Evolutionary conservation across 2,113 vertebrate species (phyloP), one percentile per base, ranked within the genome.

Genomic region (Colistium nudipinnis): DNA sequence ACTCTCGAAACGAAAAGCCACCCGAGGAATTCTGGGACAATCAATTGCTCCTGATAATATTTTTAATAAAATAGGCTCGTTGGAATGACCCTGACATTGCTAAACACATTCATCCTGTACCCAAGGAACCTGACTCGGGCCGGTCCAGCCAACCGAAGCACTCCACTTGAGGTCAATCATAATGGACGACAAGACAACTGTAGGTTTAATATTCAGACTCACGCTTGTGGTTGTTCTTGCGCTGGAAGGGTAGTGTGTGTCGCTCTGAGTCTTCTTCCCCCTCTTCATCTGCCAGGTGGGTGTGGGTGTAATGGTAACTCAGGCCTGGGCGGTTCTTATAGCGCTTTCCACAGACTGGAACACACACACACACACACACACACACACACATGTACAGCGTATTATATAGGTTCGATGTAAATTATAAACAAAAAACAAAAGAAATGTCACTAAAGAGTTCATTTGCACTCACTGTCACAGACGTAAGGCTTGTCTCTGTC

Each of bases 221-320:
- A 97, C 96, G 95, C 92, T 97, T 97, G 87, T 97, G 95, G 94
- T 96, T 96, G 92, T 96, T 96, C 93, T 96, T 96, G 92, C 96
- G 94, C 70, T 96, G 96, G 85, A 96, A 96, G 84, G 96, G 95
- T 83, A 96, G 93, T 6, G 95, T 94, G 90, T 97, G 96, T 80
- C 95, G 91, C 68, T 97, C 96, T 0, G 95, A 85, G 60, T 95
- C 95, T 77, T 97, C 96, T 77, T 97, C 96, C 0, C 95, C 96
- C 76, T 97, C 96, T 78, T 97, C 96, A 56, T 97, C 96, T 2
- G 95, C 96, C 92, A 97, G 93, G 91, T 97, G 96, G 74, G 96
- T 97, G 90, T 97, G 96, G 76, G 96, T 96, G 90, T 97, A 97
- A 83, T 97, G 96, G 90, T 97, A 97, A 88, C 96, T 97, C 88